phyloP scores from a whole-genome alignment of 2,888 invertebrate species.

The Herminia tarsipennalis region DNA sequence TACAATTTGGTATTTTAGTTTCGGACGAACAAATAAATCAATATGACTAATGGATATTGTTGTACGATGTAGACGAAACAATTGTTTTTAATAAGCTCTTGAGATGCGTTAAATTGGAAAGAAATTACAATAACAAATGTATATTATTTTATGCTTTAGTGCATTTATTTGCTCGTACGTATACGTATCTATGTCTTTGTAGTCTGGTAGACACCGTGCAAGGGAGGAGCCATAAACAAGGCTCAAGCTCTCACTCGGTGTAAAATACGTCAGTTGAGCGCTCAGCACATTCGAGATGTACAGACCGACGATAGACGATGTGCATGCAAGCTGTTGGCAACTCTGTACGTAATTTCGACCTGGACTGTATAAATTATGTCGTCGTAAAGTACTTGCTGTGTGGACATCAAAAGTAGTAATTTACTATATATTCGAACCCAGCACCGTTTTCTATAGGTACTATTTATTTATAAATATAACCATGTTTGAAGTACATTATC shows the following conservation, averaged over 20 bases:
- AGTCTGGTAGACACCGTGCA: not conserved
- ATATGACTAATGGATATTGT: not conserved
- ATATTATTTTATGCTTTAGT: not conserved
- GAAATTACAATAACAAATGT: no score
- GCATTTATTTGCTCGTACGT: conserved; percentile 3
- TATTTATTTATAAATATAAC: no score
- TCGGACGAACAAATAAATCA: conserved; percentile 1
- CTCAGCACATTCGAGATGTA: not conserved
- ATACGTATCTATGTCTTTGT: no score
- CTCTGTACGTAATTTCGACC: not conserved
- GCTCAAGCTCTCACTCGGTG: conserved; percentile 3
- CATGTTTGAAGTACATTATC: no score
- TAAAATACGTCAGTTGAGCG: conserved; percentile 5
- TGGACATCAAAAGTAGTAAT: no score
- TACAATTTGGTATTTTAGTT: not conserved
- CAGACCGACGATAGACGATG: not conserved
- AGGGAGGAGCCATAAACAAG: conserved; percentile 9
- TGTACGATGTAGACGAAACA: not conserved
- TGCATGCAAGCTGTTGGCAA: conserved; percentile 1
- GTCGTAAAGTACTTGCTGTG: no score
- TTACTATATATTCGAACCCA: no score
- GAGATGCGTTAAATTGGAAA: not conserved
- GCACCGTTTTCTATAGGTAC: no score
- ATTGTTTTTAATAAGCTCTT: not conserved
- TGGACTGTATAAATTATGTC: no score